These are phyloP conservation scores for Branchinecta lynchi DNA, from an alignment of 1,140 invertebrate genomes.

Conservation along the genomic window DNA sequence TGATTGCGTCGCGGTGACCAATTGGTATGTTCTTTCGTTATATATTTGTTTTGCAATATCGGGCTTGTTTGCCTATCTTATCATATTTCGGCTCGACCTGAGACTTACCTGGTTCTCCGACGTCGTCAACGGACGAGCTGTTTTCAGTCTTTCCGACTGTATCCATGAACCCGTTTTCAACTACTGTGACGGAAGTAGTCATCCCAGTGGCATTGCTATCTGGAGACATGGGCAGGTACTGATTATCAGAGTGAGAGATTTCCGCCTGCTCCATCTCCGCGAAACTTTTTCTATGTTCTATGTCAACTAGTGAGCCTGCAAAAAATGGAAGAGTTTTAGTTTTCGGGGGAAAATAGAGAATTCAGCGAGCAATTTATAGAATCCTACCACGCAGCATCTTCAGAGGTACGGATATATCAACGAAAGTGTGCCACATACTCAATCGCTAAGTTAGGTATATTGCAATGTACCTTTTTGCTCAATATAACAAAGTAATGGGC, in stretches of 20 bases:
- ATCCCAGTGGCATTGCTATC: background rate
- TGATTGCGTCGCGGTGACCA: no score
- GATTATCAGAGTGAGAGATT: slow-evolving; percentile 20
- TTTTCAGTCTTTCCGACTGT: background rate
- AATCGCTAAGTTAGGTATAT: no score
- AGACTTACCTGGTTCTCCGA: background rate
- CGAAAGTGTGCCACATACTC: no score
- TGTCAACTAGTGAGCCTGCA: slow-evolving; percentile 19
- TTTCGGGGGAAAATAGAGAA: background rate
- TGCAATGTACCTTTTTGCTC: no score
- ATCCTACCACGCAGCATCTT: no score
- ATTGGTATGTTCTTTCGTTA: no score
- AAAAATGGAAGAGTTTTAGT: background rate
- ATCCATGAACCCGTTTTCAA: background rate
- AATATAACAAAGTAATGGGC: no score
- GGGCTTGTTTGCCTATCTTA: no score
- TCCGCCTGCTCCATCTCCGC: slow-evolving; percentile 27
- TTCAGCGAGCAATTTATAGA: no score
- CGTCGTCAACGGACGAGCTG: background rate
- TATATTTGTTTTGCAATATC: no score
- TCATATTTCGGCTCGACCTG: no score
- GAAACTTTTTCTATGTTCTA: slow-evolving; percentile 27
- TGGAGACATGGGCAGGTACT: background rate
- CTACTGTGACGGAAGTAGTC: background rate
- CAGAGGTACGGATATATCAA: no score